Evolutionary conservation across 2,113 vertebrate genomes (phyloP), one percentile per base, ranked within the genome.

Genomic region (Tetrao urogallus): DNA sequence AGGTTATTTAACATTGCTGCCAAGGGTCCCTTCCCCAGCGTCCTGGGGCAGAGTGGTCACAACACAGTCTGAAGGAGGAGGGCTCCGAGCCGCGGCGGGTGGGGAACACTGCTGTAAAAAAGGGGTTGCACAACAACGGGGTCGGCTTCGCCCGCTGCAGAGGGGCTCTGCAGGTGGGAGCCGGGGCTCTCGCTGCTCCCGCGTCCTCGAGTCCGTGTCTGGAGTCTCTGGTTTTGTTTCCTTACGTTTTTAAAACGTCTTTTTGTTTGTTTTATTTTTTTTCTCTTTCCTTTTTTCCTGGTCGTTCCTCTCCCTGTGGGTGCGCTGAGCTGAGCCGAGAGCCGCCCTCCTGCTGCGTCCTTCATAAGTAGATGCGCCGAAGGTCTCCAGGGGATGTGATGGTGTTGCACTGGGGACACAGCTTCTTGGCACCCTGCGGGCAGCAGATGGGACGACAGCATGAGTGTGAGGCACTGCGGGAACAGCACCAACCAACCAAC

Each of bases 381-480:
- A 99, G 98, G 97, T 99, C 99, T 96, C 99, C 99, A 0, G 99
- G 99, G 18, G 99, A 99, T 11, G 99, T 99, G 98, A 99, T 99
- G 97, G 99, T 99, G 98, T 99, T 99, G 96, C 99, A 99, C 98
- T 99, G 99, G 69, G 99, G 99, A 97, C 99, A 99, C 63, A 99
- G 98, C 97, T 99, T 99, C 98, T 99, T 99, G 97, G 99, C 99
- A 87, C 99, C 99, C 99, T 99, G 98, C 57, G 95, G 94, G 19
- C 60, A 11, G 86, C 72, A 93, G 22, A 86, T 0, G 24, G 84
- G 88, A 83, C 4, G 13, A 93, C 28, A 88, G 72, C 0, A 2
- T 96, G 56, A 92, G 67, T 0, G 25, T 4, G 61, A 25, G 8
- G 47, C 36, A 30, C 18, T 4, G 3, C 52, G 19, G 48, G 75